Base-by-base conservation (phyloP, 2,797 vertebrate species). In the Sebastes kiyomatsui region DNA sequence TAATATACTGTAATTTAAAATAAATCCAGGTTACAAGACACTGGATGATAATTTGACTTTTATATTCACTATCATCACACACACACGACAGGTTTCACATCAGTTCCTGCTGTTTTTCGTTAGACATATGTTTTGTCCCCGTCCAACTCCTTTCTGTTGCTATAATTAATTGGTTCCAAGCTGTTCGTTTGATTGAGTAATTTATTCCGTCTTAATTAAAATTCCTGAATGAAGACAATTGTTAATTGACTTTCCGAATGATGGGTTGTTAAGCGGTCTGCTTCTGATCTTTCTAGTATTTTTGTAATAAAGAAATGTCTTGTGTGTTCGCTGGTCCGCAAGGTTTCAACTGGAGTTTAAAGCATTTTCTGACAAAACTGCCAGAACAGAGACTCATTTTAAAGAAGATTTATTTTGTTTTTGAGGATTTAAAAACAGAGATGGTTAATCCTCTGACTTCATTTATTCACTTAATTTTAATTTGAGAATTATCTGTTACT, bases 181-280 rank as follows among this genome's bases (percentile, higher is more conserved):
- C 59, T 55, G 38, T 76, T 79, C 0, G 11, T 77, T 82, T 77
- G 33, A 78, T 14, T 35, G 20, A 72, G 25, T 69, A 27, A 64
- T 79, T 65, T 71, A 52, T 69, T 79, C 8, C 0, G 1, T 70
- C 60, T 65, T 65, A 70, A 84, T 80, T 77, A 32, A 62, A 73
- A 75, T 54, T 65, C 64, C 46, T 64, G 56, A 27, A 14, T 32
- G 13, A 52, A 62, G 55, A 46, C 14, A 10, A 14, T 61, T 52
- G 9, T 64, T 75, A 60, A 79, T 59, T 72, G 61, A 23, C 23
- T 72, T 64, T 58, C 12, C 0, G 1, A 65, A 38, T 55, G 56
- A 68, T 27, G 22, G 2, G 20, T 14, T 32, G 18, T 74, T 38
- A 54, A 60, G 42, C 12, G 22, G 23, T 27, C 23, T 65, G 62